Conservation (phyloP, 1,140 invertebrate genomes). For the Caenorhabditis remanei region DNA sequence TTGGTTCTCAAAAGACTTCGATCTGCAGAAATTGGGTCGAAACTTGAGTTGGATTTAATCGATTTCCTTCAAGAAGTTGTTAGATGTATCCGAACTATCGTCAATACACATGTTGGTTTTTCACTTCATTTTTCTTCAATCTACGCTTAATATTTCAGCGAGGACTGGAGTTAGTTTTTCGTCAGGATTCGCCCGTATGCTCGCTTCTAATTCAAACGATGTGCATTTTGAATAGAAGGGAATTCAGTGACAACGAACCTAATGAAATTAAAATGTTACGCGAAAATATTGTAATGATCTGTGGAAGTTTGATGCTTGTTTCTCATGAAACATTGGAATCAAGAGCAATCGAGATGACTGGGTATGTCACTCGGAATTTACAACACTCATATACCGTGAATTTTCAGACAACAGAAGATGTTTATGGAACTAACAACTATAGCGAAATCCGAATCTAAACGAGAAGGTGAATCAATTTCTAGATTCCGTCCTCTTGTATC, state of each 20-base stretch:
- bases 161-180: not conserved
- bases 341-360: slow-evolving; percentile 20
- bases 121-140: not conserved
- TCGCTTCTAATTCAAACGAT: slow-evolving; percentile 36
- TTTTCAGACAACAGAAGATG: slow-evolving; percentile 49
- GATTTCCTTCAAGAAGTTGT: slow-evolving; percentile 31
- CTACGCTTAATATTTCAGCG: not conserved
- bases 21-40: not conserved
- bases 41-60: slow-evolving; percentile 20
- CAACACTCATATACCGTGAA: not conserved
- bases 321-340: not conserved
- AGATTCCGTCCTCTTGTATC: slow-evolving; percentile 5
- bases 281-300: not conserved
- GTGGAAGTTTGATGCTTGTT: slow-evolving; percentile 23
- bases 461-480: not conserved
- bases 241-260: not conserved
- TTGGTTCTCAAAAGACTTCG: slow-evolving; percentile 5
- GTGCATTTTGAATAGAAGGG: slow-evolving; percentile 1
- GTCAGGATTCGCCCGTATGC: not conserved
- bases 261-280: not conserved
- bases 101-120: slow-evolving; percentile 3
- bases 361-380: not conserved
- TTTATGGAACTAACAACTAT: not conserved
- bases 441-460: slow-evolving; percentile 28
- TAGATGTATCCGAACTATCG: slow-evolving; percentile 10